A percentile compares a stretch with the other conserved stretches of the same genome.
These are phyloP conservation scores for Zelostemma sp. DNA, from an alignment of 1,140 invertebrate genomes.

Conservation along the genomic window DNA sequence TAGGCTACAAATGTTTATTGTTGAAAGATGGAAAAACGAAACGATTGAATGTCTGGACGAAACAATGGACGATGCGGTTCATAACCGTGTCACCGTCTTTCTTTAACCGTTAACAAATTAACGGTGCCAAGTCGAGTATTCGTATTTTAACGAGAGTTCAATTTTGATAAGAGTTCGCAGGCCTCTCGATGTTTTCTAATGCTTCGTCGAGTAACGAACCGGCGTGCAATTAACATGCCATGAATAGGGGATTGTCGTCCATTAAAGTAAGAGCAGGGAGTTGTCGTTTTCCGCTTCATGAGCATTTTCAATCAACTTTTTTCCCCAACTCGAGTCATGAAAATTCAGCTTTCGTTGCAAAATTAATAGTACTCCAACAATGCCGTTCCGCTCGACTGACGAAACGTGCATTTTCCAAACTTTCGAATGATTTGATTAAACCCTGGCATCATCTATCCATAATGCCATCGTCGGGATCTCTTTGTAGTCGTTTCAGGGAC, in stretches of 20 bases:
- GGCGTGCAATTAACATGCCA: constrained; percentile 17
- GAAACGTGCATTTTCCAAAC: background rate
- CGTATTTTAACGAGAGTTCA: constrained; percentile 1
- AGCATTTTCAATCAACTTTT: background rate
- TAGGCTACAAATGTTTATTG: too few relatives aligned
- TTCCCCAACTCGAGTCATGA: background rate
- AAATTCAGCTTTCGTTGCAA: too few relatives aligned
- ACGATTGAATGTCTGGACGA: too few relatives aligned
- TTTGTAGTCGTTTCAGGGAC: too few relatives aligned
- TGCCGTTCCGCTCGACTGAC: background rate
- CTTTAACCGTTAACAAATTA: constrained; percentile 2
- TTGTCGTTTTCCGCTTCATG: background rate
- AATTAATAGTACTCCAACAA: too few relatives aligned
- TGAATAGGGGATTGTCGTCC: background rate
- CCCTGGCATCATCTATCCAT: background rate
- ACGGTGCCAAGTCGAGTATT: constrained; percentile 1
- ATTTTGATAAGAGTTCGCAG: background rate
- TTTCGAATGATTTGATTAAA: background rate
- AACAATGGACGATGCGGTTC: background rate
- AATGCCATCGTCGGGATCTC: too few relatives aligned
- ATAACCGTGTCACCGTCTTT: background rate
- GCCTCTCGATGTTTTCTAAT: constrained; percentile 1
- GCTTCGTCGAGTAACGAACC: background rate
- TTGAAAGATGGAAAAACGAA: too few relatives aligned
- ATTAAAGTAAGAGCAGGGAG: background rate